Conservation (phyloP, 2,113 vertebrate species). For the Ammodramus savannarum region DNA sequence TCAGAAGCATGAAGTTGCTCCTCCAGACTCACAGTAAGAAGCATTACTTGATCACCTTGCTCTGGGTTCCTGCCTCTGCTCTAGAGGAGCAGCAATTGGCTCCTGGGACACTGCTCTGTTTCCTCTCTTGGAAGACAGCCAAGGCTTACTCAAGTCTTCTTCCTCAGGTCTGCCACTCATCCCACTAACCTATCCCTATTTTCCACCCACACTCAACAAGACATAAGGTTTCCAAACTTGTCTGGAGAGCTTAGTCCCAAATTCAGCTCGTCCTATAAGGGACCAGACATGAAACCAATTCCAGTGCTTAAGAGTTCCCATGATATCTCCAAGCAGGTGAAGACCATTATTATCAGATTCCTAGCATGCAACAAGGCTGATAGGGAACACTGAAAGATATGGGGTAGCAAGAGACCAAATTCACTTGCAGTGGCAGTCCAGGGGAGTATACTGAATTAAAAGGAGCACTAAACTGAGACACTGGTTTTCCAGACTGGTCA, state of each 20-base stretch:
- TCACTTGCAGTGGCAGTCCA: background rate
- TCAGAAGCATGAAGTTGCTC: background rate
- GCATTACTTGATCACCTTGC: background rate
- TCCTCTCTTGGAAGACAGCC: slow-evolving; percentile 20
- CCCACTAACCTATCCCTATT: slow-evolving; percentile 14
- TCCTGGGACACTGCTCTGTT: background rate
- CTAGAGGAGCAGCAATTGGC: background rate
- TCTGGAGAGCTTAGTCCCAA: slow-evolving; percentile 19
- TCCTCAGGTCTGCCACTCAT: slow-evolving; percentile 33
- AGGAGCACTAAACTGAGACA: background rate
- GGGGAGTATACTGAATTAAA: background rate
- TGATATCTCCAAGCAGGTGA: slow-evolving; percentile 50
- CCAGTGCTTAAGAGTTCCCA: background rate
- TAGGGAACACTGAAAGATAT: background rate
- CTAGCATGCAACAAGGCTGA: background rate
- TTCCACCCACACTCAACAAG: slow-evolving; percentile 15
- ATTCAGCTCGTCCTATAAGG: background rate
- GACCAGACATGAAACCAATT: slow-evolving; percentile 7
- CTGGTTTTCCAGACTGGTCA: background rate
- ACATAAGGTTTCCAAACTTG: slow-evolving; percentile 27
- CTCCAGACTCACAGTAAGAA: background rate
- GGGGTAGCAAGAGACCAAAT: background rate
- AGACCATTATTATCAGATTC: slow-evolving; percentile 47
- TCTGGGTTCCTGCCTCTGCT: background rate
- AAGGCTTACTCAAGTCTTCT: slow-evolving; percentile 9